Conservation (phyloP, 2,113 vertebrate species). For the Megaleporinus macrocephalus region DNA sequence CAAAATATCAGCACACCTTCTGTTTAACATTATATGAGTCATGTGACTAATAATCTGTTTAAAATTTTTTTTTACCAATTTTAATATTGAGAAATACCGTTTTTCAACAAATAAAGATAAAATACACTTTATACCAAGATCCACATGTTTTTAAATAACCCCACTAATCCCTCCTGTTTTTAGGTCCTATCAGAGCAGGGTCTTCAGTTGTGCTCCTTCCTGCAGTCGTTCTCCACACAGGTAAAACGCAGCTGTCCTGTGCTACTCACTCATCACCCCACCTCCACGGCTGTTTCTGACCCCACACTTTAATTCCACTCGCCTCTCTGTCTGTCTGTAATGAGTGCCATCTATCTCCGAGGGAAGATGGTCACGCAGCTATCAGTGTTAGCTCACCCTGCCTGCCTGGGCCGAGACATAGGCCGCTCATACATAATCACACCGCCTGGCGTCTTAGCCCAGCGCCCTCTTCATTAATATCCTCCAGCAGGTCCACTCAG, state of each 20-base stretch:
- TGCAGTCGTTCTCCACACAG: conserved; percentile 87
- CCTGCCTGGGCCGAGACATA: conserved; percentile 24
- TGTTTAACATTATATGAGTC: too few relatives aligned
- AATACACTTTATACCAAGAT: too few relatives aligned
- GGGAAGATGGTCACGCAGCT: conserved; percentile 44
- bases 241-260: conserved; percentile 68
- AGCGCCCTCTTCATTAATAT: conserved; percentile 67
- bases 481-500: conserved; percentile 56
- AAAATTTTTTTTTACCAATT: too few relatives aligned
- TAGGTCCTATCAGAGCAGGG: conserved; percentile 93
- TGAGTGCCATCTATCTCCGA: conserved; percentile 67
- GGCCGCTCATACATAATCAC: conserved; percentile 64
- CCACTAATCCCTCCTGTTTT: background rate
- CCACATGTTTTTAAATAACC: background rate
- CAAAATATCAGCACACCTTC: too few relatives aligned
- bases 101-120: too few relatives aligned
- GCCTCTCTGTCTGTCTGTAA: conserved; percentile 68
- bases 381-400: conserved; percentile 38
- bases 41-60: too few relatives aligned
- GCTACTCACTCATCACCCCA: conserved; percentile 3
- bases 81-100: too few relatives aligned
- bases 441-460: conserved; percentile 51
- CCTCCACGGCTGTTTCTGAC: conserved; percentile 42
- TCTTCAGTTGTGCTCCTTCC: conserved; percentile 86
- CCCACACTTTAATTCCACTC: conserved; percentile 70